These are phyloP conservation scores for Noctua janthe DNA, from an alignment of 2,888 invertebrate species.

Conservation along the genomic window DNA sequence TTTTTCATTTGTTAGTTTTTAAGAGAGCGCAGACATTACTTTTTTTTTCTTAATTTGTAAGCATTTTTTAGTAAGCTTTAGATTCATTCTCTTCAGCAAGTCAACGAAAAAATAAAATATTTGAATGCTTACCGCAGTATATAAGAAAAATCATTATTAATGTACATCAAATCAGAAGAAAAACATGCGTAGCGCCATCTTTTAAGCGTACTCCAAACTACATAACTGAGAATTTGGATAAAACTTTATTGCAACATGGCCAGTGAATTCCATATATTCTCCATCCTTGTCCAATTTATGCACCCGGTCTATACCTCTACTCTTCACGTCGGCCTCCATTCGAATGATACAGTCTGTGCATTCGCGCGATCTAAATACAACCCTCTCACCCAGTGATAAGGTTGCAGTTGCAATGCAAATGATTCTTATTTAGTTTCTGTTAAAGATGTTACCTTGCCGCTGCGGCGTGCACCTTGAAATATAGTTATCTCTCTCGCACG, in stretches of 20 bases:
- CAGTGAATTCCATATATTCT: slow-evolving; percentile 76
- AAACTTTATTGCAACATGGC: slow-evolving; percentile 82
- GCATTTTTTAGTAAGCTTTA: slow-evolving; percentile 12
- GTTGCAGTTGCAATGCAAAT: slow-evolving; percentile 87
- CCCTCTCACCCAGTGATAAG: slow-evolving; percentile 80
- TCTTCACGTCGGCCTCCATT: slow-evolving; percentile 75
- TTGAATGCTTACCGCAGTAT: slow-evolving; percentile 43
- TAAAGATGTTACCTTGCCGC: slow-evolving; percentile 80
- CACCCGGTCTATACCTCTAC: slow-evolving; percentile 73
- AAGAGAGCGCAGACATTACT: background rate
- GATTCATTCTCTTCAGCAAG: background rate
- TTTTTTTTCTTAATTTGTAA: background rate
- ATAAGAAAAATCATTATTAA: background rate
- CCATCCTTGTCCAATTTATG: slow-evolving; percentile 77
- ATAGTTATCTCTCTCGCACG: slow-evolving; percentile 85
- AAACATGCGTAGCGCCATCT: slow-evolving; percentile 84
- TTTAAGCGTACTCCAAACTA: slow-evolving; percentile 78
- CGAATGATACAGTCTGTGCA: slow-evolving; percentile 76
- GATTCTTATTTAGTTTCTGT: slow-evolving; percentile 74
- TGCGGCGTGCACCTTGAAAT: slow-evolving; percentile 84
- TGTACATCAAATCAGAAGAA: slow-evolving; percentile 37
- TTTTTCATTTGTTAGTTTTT: slow-evolving; percentile 5
- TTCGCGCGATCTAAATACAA: slow-evolving; percentile 79
- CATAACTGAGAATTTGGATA: slow-evolving; percentile 75
- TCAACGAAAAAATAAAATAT: background rate